phyloP scores from a whole-genome alignment of 2,888 invertebrate species.

The Ophraella communa region DNA sequence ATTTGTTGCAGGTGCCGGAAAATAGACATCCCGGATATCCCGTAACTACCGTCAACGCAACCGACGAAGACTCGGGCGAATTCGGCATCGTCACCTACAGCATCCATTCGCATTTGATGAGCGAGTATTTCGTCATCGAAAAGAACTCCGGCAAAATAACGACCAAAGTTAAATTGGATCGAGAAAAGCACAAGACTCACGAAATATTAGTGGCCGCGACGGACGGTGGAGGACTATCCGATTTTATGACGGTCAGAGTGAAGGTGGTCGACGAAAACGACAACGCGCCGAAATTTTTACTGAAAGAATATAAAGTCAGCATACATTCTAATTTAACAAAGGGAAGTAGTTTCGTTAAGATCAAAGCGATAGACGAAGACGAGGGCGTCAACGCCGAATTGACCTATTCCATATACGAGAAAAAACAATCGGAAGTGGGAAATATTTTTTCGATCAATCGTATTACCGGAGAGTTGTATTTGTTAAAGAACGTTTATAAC shows the following conservation, averaged over 20 bases:
- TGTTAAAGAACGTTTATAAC: constrained; percentile 68
- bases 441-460: constrained; percentile 79
- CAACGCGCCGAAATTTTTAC: constrained; percentile 77
- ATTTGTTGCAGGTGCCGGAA: constrained; percentile 69
- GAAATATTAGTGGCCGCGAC: constrained; percentile 82
- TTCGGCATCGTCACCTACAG: constrained; percentile 78
- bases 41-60: constrained; percentile 77
- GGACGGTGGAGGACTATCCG: constrained; percentile 81
- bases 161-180: constrained; percentile 69
- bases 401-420: constrained; percentile 80
- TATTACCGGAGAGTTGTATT: constrained; percentile 74
- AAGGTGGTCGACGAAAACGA: constrained; percentile 86
- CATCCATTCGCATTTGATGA: constrained; percentile 76
- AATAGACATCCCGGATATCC: constrained; percentile 78
- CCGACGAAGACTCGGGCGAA: constrained; percentile 82
- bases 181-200: constrained; percentile 73
- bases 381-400: constrained; percentile 75
- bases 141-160: constrained; percentile 73
- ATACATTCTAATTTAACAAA: constrained; percentile 68
- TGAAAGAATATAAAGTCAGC: constrained; percentile 79
- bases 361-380: constrained; percentile 80
- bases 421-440: constrained; percentile 66
- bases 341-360: constrained; percentile 67
- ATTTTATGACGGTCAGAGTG: constrained; percentile 78
- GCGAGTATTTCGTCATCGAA: constrained; percentile 77